Conservation (phyloP, 2,797 vertebrate genomes). For the Falco rusticolus region DNA sequence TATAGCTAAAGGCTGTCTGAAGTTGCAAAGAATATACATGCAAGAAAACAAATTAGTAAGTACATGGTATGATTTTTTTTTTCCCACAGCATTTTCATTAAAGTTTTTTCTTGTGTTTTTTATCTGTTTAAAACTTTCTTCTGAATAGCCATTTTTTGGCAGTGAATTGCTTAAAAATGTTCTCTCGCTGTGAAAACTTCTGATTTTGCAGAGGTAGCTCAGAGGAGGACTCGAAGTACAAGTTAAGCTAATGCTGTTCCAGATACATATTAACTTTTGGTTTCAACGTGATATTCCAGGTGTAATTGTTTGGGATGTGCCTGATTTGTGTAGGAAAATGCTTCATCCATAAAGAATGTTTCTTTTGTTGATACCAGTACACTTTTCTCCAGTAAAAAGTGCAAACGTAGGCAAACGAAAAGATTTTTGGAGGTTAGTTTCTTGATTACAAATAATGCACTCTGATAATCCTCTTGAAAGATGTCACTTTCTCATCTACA, state of each 20-base stretch:
- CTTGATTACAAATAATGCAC: background rate
- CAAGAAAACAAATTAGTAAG: slow-evolving; percentile 99
- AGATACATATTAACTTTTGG: background rate
- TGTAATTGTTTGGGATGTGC: background rate
- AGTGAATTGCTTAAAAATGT: background rate
- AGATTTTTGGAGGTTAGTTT: background rate
- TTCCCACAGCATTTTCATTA: background rate
- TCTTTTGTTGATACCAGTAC: background rate
- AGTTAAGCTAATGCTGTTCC: background rate
- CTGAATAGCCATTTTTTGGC: background rate
- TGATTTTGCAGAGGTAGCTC: background rate
- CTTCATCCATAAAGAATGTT: background rate
- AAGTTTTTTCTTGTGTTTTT: slow-evolving; percentile 10
- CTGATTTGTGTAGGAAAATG: background rate
- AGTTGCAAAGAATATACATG: slow-evolving; percentile 97
- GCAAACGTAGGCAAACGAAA: background rate
- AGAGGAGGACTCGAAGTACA: background rate
- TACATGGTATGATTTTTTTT: slow-evolving; percentile 14
- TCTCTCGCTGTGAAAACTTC: background rate
- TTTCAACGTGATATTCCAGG: background rate
- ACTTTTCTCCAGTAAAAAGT: background rate
- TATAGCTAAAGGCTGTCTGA: slow-evolving; percentile 92
- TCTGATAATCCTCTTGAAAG: background rate
- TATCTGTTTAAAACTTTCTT: background rate
- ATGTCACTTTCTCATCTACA: background rate